These are phyloP conservation scores for Sycophila texana DNA, from an alignment of 2,888 invertebrate species.

Conservation along the genomic window DNA sequence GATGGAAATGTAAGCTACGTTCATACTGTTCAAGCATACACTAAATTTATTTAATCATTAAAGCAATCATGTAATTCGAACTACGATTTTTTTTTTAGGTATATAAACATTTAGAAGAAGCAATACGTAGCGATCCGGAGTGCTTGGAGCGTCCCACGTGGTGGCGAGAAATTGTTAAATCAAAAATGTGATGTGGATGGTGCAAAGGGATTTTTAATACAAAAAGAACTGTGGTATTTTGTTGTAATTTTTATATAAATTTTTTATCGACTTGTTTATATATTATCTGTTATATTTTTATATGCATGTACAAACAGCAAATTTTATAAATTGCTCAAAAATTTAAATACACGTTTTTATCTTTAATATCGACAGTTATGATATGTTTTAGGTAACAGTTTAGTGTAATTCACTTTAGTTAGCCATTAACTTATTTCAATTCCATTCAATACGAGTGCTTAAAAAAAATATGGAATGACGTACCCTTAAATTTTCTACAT, in stretches of 20 bases:
- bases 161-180: constrained; percentile 82
- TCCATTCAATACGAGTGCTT: constrained; percentile 30
- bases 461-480: constrained; percentile 24
- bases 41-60: neutral
- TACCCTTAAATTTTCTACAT: constrained; percentile 17
- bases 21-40: too few relatives aligned
- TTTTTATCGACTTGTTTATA: constrained; percentile 34
- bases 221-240: constrained; percentile 21
- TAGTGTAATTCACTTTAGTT: constrained; percentile 10
- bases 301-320: constrained; percentile 33
- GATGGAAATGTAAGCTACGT: constrained; percentile 78
- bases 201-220: constrained; percentile 25
- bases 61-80: neutral
- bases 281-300: constrained; percentile 44
- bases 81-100: constrained; percentile 76
- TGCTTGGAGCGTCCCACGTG: constrained; percentile 83
- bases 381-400: constrained; percentile 29
- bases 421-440: constrained; percentile 30
- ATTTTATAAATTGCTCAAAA: constrained; percentile 40
- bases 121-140: constrained; percentile 81
- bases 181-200: constrained; percentile 53
- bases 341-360: constrained; percentile 41
- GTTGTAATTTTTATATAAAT: constrained; percentile 44
- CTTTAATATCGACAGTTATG: constrained; percentile 40
- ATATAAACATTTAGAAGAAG: constrained; percentile 84